These are phyloP conservation scores for Heliocidaris erythrogramma DNA, from an alignment of 35 echinoderm and acorn worm species.

Conservation along the genomic window DNA sequence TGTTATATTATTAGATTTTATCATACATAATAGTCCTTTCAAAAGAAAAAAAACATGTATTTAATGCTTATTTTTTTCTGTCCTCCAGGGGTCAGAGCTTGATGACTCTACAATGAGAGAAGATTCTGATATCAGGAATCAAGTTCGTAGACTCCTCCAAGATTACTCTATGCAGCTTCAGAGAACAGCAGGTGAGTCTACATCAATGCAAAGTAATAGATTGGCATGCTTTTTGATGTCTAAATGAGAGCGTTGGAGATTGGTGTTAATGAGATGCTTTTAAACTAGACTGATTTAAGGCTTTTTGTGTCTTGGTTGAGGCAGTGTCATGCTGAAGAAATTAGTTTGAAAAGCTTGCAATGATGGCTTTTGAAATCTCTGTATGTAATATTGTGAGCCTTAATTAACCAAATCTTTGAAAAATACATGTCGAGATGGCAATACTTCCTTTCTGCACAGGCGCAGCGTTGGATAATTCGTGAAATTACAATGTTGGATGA, in stretches of 20 bases:
- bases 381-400: not conserved
- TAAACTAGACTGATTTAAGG: not conserved
- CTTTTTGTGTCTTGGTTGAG: not conserved
- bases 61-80: not conserved
- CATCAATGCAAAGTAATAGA: not conserved
- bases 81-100: constrained; percentile 60
- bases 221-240: not conserved
- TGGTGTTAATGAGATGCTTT: not conserved
- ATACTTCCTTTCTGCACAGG: not conserved
- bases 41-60: too few relatives aligned
- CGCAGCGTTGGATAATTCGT: not conserved
- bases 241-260: not conserved
- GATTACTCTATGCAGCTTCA: constrained; percentile 72
- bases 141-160: constrained; percentile 73
- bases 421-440: not conserved
- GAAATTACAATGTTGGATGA: not conserved
- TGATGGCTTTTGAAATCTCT: not conserved
- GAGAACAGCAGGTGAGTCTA: constrained; percentile 55
- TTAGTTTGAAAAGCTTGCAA: not conserved
- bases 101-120: constrained; percentile 74
- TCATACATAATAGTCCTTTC: too few relatives aligned
- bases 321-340: too few relatives aligned
- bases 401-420: not conserved
- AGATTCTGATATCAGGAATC: constrained; percentile 67
- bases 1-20: too few relatives aligned